These are phyloP conservation scores for Meghimatium bilineatum DNA, from an alignment of 2,888 invertebrate species.

Conservation along the genomic window DNA sequence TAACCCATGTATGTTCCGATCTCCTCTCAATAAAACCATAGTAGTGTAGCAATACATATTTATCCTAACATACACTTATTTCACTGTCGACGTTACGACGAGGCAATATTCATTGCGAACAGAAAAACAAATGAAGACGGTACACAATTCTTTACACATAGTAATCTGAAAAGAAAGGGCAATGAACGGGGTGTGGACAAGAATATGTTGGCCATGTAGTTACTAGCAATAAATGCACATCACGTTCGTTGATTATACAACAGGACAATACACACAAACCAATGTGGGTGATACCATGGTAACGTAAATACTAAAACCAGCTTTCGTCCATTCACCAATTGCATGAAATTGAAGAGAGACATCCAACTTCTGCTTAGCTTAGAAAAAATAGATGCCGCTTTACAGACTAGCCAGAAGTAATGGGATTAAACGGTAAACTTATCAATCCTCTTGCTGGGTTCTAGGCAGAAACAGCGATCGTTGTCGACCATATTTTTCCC, in stretches of 20 bases:
- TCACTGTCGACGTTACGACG: too few species aligned
- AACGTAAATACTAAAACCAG: background rate
- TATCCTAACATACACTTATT: too few species aligned
- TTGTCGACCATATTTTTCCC: background rate
- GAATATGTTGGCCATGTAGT: background rate
- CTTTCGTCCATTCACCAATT: background rate
- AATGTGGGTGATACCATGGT: background rate
- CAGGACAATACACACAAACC: background rate
- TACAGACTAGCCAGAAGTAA: constrained; percentile 2
- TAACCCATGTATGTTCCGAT: too few species aligned
- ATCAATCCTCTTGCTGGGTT: background rate
- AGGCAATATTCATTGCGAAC: constrained; percentile 1
- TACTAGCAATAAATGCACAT: background rate
- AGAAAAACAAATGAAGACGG: background rate
- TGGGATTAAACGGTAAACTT: constrained; percentile 18
- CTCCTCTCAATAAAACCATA: too few species aligned
- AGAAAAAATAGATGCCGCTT: background rate
- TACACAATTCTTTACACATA: background rate
- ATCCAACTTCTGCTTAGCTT: background rate
- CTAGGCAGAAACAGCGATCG: background rate
- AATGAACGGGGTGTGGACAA: background rate
- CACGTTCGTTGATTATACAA: background rate
- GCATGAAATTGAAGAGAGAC: background rate
- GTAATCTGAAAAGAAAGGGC: background rate
- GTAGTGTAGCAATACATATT: too few species aligned